These are phyloP conservation scores for Stichodactyla mertensii DNA, from an alignment of 64 coral and sea anemone genomes.

Conservation along the genomic window DNA sequence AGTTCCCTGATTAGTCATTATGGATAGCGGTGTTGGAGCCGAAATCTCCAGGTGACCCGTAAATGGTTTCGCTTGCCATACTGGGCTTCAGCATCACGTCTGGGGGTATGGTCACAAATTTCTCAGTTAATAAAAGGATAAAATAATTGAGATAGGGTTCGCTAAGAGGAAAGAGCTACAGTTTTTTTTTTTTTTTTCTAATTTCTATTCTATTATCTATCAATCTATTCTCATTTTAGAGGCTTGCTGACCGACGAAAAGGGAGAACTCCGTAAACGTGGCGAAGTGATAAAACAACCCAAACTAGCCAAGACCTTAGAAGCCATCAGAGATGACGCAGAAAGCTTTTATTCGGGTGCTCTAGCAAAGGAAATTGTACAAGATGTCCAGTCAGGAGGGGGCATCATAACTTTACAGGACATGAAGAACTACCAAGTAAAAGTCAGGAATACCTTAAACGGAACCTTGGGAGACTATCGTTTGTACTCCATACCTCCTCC, in stretches of 20 bases:
- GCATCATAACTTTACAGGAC: slow-evolving; percentile 67
- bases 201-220: background rate
- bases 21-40: too few species aligned
- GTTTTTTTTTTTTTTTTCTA: background rate
- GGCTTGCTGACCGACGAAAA: slow-evolving; percentile 63
- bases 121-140: too few species aligned
- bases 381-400: slow-evolving; percentile 73
- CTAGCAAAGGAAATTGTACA: slow-evolving; percentile 60
- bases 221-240: slow-evolving; percentile 27
- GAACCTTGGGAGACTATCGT: slow-evolving; percentile 54
- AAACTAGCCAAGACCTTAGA: slow-evolving; percentile 63
- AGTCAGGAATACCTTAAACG: slow-evolving; percentile 50
- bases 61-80: too few species aligned
- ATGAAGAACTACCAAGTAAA: slow-evolving; percentile 88
- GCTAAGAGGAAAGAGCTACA: too few species aligned
- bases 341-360: slow-evolving; percentile 40
- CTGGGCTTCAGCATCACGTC: too few species aligned
- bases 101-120: too few species aligned
- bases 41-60: too few species aligned
- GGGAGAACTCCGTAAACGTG: slow-evolving; percentile 50
- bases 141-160: too few species aligned
- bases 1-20: too few species aligned
- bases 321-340: slow-evolving; percentile 46
- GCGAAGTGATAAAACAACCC: slow-evolving; percentile 71
- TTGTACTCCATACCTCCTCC: slow-evolving; percentile 91